Conservation (phyloP, 2,888 invertebrate species). For the Catocala sponsa region DNA sequence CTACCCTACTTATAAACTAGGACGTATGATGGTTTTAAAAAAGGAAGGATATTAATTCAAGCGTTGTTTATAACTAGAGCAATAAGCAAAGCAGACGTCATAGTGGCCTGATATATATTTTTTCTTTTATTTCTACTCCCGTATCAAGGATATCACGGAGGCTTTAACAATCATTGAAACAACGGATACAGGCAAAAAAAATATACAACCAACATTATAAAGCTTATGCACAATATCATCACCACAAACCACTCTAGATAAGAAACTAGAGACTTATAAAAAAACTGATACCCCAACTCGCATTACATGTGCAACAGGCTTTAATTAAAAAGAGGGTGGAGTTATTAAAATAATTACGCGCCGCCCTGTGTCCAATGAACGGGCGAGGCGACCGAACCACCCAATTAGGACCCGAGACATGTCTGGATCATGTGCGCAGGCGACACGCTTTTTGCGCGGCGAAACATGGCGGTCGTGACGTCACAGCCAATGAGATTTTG, state of each 20-base stretch:
- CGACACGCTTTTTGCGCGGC: conserved; percentile 69
- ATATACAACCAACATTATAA: not conserved
- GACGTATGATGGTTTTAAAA: no score
- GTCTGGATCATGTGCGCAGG: conserved; percentile 62
- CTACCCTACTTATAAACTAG: no score
- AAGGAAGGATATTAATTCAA: no score
- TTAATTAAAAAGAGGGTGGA: conserved; percentile 84
- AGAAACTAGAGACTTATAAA: conserved; percentile 21
- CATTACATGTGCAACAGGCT: conserved; percentile 50
- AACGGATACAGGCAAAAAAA: no score
- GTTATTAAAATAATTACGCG: conserved; percentile 84
- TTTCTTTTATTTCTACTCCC: no score
- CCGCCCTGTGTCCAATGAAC: conserved; percentile 79
- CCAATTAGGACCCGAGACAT: conserved; percentile 79
- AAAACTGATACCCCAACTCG: conserved; percentile 30
- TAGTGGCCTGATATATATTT: no score
- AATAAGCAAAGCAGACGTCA: no score
- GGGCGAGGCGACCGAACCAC: conserved; percentile 63
- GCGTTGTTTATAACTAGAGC: no score
- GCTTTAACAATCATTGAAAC: no score
- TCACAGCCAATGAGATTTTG: conserved; percentile 42
- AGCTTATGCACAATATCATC: not conserved
- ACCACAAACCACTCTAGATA: conserved; percentile 12
- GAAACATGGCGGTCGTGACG: conserved; percentile 67
- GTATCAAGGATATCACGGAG: no score